Evolutionary conservation across 2,888 invertebrate genomes (phyloP).

Genomic region (Xanthia icteritia): DNA sequence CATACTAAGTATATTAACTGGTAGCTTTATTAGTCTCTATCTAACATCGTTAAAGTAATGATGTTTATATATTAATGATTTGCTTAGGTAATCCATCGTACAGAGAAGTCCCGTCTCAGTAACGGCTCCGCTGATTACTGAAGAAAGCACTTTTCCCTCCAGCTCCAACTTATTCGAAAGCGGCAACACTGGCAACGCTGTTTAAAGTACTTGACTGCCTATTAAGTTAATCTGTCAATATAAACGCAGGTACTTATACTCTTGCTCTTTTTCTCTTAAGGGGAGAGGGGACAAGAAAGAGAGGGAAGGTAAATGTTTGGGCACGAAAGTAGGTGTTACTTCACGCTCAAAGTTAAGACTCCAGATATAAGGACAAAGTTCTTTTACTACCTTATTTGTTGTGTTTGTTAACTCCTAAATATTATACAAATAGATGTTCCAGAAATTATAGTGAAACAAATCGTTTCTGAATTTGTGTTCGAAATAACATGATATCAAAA

Average conservation of each 20-base stretch:
- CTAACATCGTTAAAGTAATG: slow-evolving; percentile 11
- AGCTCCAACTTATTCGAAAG: slow-evolving; percentile 58
- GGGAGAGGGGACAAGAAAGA: background rate
- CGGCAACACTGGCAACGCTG: slow-evolving; percentile 35
- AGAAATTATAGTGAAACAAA: slow-evolving; percentile 3
- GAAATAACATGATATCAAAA: slow-evolving; percentile 24
- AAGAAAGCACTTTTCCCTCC: slow-evolving; percentile 58
- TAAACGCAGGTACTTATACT: slow-evolving; percentile 22
- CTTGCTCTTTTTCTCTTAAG: slow-evolving; percentile 17
- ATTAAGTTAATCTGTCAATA: slow-evolving; percentile 52
- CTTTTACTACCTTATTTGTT: background rate
- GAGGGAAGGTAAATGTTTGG: slow-evolving; percentile 7
- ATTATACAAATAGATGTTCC: background rate
- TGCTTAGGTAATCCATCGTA: slow-evolving; percentile 45
- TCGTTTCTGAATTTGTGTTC: background rate
- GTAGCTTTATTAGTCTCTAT: background rate
- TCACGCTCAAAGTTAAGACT: slow-evolving; percentile 3
- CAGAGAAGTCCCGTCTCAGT: slow-evolving; percentile 41
- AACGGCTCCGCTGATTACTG: slow-evolving; percentile 31
- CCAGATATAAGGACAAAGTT: background rate
- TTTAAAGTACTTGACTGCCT: slow-evolving; percentile 50
- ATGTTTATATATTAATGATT: slow-evolving; percentile 37
- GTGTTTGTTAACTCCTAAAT: background rate
- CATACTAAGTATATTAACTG: background rate
- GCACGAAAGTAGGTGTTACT: slow-evolving; percentile 5